phyloP scores from a whole-genome alignment of 1,140 invertebrate species.

The Watersipora subatra region DNA sequence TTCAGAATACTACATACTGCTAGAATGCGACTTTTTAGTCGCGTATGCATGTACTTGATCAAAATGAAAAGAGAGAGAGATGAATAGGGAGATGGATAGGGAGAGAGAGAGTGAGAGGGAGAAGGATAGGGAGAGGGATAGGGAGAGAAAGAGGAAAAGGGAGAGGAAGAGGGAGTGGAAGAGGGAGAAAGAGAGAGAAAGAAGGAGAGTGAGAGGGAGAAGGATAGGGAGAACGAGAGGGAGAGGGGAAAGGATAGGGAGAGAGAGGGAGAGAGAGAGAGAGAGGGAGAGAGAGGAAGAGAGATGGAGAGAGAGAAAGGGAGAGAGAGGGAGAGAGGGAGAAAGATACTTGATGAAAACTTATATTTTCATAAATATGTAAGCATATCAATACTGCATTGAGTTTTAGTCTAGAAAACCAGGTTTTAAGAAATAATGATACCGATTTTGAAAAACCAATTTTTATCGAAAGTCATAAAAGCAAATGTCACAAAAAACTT shows the following conservation, averaged over 20 bases:
- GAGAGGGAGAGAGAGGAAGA: conserved; percentile 15
- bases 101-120: conserved; percentile 13
- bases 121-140: conserved; percentile 9
- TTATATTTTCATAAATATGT: too few species aligned
- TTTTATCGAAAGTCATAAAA: too few species aligned
- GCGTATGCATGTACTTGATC: background rate
- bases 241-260: conserved; percentile 11
- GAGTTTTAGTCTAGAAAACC: too few species aligned
- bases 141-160: conserved; percentile 8
- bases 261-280: conserved; percentile 7
- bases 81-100: conserved; percentile 9
- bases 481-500: too few species aligned
- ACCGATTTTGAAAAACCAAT: too few species aligned
- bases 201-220: conserved; percentile 1
- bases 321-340: background rate
- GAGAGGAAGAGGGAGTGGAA: conserved; percentile 11
- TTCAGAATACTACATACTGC: background rate
- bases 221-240: too few species aligned
- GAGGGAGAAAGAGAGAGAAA: conserved; percentile 13
- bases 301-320: conserved; percentile 9
- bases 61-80: conserved; percentile 2
- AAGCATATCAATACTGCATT: too few species aligned
- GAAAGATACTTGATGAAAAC: background rate
- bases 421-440: too few species aligned
- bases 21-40: background rate